These are phyloP conservation scores for Vipera ursinii DNA, from an alignment of 2,797 vertebrate genomes.

Conservation along the genomic window DNA sequence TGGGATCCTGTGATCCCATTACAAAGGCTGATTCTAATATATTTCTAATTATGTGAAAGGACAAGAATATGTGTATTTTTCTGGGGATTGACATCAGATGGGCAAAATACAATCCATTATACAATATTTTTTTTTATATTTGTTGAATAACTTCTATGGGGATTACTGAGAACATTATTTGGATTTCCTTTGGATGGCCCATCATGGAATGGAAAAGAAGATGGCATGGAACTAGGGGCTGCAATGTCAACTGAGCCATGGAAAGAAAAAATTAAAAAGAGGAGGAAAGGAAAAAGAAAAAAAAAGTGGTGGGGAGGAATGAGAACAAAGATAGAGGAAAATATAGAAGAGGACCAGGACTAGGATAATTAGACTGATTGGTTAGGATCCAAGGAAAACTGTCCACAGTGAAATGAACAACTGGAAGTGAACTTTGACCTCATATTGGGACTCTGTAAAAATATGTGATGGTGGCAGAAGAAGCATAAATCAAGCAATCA, in stretches of 20 bases:
- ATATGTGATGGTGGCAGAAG: neutral
- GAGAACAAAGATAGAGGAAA: neutral
- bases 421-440: neutral
- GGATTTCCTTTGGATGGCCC: neutral
- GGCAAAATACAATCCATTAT: neutral
- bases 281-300: neutral
- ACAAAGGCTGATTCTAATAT: neutral
- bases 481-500: neutral
- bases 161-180: neutral
- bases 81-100: neutral
- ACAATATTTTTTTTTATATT: neutral
- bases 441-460: neutral
- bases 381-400: neutral
- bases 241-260: neutral
- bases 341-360: neutral
- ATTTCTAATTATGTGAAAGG: neutral
- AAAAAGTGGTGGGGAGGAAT: no score
- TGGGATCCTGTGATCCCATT: neutral
- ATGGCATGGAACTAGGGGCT: neutral
- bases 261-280: neutral
- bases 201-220: neutral
- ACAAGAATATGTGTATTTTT: neutral
- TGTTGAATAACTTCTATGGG: neutral
- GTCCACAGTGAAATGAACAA: neutral
- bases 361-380: neutral